Percentiles rank a stretch among this genome's conserved stretches.
Conservation (phyloP, 2,113 vertebrate genomes). For the Vulpes vulpes region DNA sequence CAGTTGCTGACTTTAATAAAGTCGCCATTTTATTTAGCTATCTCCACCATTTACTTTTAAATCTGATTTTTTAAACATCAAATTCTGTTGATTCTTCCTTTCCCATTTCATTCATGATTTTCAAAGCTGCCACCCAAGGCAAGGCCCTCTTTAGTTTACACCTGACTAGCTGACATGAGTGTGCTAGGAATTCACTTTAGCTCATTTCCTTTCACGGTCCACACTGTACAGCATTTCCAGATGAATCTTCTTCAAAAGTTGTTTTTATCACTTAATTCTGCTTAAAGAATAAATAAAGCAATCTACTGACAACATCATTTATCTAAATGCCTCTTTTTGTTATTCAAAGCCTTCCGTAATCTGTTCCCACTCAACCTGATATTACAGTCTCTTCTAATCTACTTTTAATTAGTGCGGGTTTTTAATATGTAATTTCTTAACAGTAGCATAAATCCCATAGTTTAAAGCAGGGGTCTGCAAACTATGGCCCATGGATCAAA, state of each 20-base stretch:
- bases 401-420: neutral
- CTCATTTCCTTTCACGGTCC: neutral
- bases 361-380: neutral
- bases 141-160: neutral
- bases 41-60: neutral
- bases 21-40: neutral
- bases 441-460: neutral
- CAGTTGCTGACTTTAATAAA: neutral
- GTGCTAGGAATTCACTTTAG: neutral
- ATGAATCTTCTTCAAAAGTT: neutral
- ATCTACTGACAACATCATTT: neutral
- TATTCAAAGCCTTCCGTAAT: slow-evolving; percentile 18
- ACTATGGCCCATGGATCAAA: neutral
- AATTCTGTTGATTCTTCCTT: neutral
- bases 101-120: neutral
- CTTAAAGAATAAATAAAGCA: slow-evolving; percentile 44
- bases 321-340: neutral
- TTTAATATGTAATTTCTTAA: slow-evolving; percentile 6
- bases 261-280: neutral
- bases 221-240: neutral
- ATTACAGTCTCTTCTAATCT: neutral
- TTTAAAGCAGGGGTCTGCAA: neutral
- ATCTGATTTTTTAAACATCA: neutral
- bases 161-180: neutral
- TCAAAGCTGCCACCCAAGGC: neutral